These are phyloP conservation scores for Serilophus lunatus DNA, from an alignment of 2,113 vertebrate species.

Conservation along the genomic window DNA sequence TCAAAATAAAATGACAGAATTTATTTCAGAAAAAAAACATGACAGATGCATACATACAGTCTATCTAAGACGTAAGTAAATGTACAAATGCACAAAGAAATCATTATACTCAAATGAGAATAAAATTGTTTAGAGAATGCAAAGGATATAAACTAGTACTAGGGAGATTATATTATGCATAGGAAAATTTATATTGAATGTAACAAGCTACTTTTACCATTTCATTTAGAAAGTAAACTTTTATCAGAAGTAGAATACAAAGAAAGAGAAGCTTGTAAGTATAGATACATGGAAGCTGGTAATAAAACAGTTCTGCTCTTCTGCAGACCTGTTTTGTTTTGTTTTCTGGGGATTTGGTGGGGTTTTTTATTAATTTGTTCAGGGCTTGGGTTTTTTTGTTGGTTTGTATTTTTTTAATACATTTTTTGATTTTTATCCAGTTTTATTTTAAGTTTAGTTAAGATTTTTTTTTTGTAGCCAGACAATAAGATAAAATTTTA, in stretches of 20 bases:
- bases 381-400: accelerated
- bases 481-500: too few species aligned
- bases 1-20: not conserved
- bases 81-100: not conserved
- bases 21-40: not conserved
- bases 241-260: slow-evolving; percentile 19
- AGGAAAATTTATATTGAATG: not conserved
- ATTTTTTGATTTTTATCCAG: not conserved
- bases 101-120: not conserved
- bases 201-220: not conserved
- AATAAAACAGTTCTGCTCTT: not conserved
- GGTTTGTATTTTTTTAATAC: not conserved
- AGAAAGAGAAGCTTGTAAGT: not conserved
- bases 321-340: not conserved
- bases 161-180: not conserved
- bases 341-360: not conserved
- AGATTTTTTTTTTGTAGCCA: too few species aligned
- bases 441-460: not conserved
- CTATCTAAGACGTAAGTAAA: not conserved
- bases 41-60: not conserved
- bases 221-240: slow-evolving; percentile 11
- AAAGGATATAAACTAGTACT: not conserved
- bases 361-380: accelerated
- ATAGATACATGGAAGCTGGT: not conserved
- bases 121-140: not conserved